Evolutionary conservation across 2,113 vertebrate genomes (phyloP).

Genomic region (Tonatia bakeri): DNA sequence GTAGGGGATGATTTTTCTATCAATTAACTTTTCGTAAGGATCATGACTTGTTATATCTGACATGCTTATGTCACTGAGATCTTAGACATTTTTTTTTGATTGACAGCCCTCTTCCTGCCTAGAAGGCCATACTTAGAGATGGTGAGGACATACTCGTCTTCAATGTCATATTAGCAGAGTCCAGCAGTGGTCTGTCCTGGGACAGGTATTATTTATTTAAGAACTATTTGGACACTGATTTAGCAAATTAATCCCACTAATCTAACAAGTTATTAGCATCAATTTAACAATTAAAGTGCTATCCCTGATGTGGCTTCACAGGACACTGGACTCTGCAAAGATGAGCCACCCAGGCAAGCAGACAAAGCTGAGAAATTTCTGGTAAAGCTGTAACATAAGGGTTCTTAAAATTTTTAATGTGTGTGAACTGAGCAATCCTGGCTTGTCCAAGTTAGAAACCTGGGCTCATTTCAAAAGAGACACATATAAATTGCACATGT

Average conservation of each 20-base stretch:
- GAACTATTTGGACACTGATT: not conserved
- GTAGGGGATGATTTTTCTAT: not conserved
- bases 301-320: not conserved
- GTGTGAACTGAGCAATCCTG: not conserved
- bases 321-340: not conserved
- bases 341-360: not conserved
- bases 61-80: not conserved
- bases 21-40: not conserved
- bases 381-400: not conserved
- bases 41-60: not conserved
- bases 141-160: not conserved
- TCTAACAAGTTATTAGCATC: not conserved
- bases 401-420: not conserved
- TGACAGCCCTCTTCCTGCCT: not conserved
- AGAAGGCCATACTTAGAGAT: not conserved
- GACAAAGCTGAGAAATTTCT: not conserved
- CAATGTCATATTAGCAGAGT: not conserved
- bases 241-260: not conserved
- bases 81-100: not conserved
- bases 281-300: not conserved
- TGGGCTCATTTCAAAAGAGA: not conserved
- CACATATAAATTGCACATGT: not conserved
- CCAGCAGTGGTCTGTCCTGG: not conserved
- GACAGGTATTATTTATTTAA: not conserved
- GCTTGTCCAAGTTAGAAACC: not conserved